Evolutionary conservation across 37 sponge, comb jelly and placozoan genomes (phyloP).

Genomic region (Halichondria panicea): DNA sequence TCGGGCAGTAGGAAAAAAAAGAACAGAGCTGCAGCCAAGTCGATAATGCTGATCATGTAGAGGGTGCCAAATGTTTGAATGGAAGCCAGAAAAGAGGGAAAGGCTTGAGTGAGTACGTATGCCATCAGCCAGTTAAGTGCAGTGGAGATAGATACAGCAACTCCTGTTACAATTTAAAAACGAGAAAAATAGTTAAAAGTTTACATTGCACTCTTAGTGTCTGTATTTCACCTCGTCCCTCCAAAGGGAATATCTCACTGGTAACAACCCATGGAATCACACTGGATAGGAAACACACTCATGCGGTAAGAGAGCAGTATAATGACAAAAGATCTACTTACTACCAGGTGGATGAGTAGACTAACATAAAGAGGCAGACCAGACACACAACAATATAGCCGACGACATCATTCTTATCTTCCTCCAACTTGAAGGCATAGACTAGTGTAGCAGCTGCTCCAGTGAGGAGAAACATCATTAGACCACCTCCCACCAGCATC

Average conservation of each 20-base stretch:
- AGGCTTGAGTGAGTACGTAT: background rate
- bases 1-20: background rate
- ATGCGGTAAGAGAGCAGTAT: background rate
- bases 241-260: background rate
- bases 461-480: background rate
- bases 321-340: background rate
- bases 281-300: conserved; percentile 17
- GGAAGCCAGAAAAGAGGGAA: background rate
- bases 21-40: background rate
- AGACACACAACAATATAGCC: background rate
- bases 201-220: too few species aligned
- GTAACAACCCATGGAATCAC: conserved; percentile 20
- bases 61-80: background rate
- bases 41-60: background rate
- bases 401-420: background rate
- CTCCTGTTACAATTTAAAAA: background rate
- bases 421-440: background rate
- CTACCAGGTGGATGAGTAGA: background rate
- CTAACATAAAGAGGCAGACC: background rate
- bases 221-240: background rate
- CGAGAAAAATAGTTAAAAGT: too few species aligned
- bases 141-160: background rate
- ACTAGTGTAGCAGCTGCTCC: background rate
- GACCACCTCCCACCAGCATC: background rate
- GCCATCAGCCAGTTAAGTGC: background rate